Evolutionary conservation across 2,888 invertebrate genomes (phyloP).

Genomic region (Sturmia bella): DNA sequence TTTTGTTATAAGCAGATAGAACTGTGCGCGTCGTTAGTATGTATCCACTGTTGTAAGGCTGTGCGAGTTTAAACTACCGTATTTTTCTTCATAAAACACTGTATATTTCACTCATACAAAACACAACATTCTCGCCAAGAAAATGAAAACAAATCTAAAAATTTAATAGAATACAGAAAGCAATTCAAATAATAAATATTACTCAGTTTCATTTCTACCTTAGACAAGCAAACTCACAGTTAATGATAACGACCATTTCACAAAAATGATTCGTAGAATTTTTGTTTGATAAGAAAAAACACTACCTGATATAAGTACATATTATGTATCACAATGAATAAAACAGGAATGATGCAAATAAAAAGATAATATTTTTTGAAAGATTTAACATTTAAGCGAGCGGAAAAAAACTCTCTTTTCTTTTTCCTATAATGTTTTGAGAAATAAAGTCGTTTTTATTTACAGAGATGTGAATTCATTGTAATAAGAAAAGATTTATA

Average conservation of each 20-base stretch:
- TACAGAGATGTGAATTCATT: slow-evolving; percentile 77
- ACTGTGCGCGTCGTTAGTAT: too few species aligned
- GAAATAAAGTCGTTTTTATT: slow-evolving; percentile 77
- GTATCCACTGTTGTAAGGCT: too few species aligned
- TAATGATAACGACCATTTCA: slow-evolving; percentile 14
- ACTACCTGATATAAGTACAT: slow-evolving; percentile 54
- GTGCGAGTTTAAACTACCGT: too few species aligned
- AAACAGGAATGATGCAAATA: slow-evolving; percentile 50
- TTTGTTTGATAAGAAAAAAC: slow-evolving; percentile 1
- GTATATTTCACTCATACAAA: too few species aligned
- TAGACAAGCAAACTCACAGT: not conserved
- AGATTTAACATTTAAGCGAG: slow-evolving; percentile 82
- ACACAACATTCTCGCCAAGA: slow-evolving; percentile 3
- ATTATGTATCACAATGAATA: slow-evolving; percentile 6
- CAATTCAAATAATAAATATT: slow-evolving; percentile 56
- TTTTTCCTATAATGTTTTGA: slow-evolving; percentile 58
- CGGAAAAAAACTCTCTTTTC: slow-evolving; percentile 71
- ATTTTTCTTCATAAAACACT: too few species aligned
- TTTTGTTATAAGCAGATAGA: too few species aligned
- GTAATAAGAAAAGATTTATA: too few species aligned
- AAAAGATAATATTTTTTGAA: slow-evolving; percentile 78
- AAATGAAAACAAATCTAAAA: slow-evolving; percentile 31
- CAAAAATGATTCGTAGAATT: slow-evolving; percentile 26
- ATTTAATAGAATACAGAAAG: slow-evolving; percentile 29
- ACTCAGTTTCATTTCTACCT: not conserved